phyloP scores from a whole-genome alignment of 2,888 invertebrate genomes.

The Drosophila maculinotata region DNA sequence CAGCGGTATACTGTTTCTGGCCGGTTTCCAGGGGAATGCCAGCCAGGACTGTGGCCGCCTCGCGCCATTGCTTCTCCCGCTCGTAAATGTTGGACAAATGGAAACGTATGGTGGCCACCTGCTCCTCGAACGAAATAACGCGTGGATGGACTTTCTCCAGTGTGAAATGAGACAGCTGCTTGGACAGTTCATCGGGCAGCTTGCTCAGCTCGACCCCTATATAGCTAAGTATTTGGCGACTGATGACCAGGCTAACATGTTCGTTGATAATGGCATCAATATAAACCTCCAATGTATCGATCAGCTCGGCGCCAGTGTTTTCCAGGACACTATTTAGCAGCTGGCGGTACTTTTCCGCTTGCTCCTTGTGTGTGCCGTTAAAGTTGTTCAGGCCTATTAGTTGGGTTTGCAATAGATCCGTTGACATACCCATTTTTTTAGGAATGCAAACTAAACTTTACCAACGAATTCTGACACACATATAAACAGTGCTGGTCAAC shows the following conservation, averaged over 20 bases:
- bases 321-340: constrained; percentile 92
- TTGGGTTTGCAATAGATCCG: constrained; percentile 86
- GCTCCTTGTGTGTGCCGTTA: constrained; percentile 96
- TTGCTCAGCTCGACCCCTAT: constrained; percentile 93
- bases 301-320: constrained; percentile 90
- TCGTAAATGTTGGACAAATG: constrained; percentile 98
- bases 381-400: constrained; percentile 89
- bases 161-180: constrained; percentile 95
- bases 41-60: constrained; percentile 97
- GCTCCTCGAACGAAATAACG: constrained; percentile 99
- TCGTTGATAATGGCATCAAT: constrained; percentile 99
- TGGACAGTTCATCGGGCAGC: constrained; percentile 93
- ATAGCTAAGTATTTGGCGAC: constrained; percentile 97
- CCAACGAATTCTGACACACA: constrained; percentile 40
- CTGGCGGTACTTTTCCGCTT: constrained; percentile 95
- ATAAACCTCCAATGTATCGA: constrained; percentile 95
- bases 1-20: constrained; percentile 98
- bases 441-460: constrained; percentile 31
- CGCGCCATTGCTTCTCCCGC: constrained; percentile 96
- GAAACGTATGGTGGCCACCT: constrained; percentile 97
- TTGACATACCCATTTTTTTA: constrained; percentile 82
- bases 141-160: constrained; percentile 98
- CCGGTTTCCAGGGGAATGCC: constrained; percentile 99
- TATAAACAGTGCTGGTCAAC: constrained; percentile 31
- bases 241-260: constrained; percentile 98